Evolutionary conservation across 1,140 invertebrate species (phyloP), one percentile per base, ranked within the genome.

Genomic region (Nasonia vitripennis): DNA sequence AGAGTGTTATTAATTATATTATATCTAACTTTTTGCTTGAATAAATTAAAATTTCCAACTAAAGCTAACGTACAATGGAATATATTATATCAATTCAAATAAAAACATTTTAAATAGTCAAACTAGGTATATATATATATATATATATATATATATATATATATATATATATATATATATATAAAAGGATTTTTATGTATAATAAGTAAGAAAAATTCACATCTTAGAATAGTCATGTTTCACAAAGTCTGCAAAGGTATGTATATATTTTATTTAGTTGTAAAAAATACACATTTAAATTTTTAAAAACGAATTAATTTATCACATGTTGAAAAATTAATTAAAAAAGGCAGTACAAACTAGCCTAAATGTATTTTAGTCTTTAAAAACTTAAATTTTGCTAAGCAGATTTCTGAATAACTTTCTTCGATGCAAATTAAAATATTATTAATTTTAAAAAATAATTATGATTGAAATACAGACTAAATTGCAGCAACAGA

Each of bases 21-120:
- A 34, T 71, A 31, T 71, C 27, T 71, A 71, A 34, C 14, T 71
- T 14, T 71, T 14, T 71, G 68, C 31, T 31, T 71, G 27, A 71
- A 71, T 71, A 71, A 71, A 71, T 71, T 27, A 31, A 34, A 31
- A 27, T 27, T 31, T 71, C 31, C 4, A 51, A 41, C 2, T 4
- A 55, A 62, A 75, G 62, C 20, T 75, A 75, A 75, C 34, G 37
- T 31, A 62, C n/a, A 75, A 75, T 83, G 55, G 27, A 83, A 74
- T 62, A 83, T 11, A 5, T 45, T 81, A 71, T 79, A 70, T 79
- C 12, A 70, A 71, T 9, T 62, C 1, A 62, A 48, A 2, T 77
- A 23, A 48, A 77, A 77, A 51, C 17, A 17, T 71, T 71, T 71
- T 71, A 31, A 71, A 71, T 71, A 27, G 9, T 70, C 68, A 70